Evolutionary conservation across 2,113 vertebrate species (phyloP).

Genomic region (Daphoenositta chrysoptera): DNA sequence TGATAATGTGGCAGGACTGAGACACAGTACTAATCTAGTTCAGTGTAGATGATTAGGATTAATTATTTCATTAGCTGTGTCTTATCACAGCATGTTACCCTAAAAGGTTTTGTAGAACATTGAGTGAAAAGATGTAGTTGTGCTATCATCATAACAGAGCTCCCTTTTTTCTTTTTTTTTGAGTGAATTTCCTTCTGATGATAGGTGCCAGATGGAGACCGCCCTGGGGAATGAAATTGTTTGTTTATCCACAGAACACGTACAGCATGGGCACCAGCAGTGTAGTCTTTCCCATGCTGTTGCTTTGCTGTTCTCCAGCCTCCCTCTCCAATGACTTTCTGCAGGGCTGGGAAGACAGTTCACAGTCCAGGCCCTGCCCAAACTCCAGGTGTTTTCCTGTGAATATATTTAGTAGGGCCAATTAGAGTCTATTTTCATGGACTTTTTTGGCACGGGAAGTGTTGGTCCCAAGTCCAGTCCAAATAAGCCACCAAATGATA

Average conservation of each 20-base stretch:
- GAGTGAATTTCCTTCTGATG: constrained; percentile 50
- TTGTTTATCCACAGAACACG: constrained; percentile 63
- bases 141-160: not conserved
- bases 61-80: constrained; percentile 10
- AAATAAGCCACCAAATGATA: constrained; percentile 47
- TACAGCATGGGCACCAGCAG: constrained; percentile 44
- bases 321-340: not conserved
- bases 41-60: not conserved
- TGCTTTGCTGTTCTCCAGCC: not conserved
- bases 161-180: not conserved
- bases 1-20: not conserved
- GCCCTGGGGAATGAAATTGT: constrained; percentile 61
- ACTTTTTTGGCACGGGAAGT: not conserved
- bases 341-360: not conserved
- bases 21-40: not conserved
- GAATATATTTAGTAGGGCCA: no score
- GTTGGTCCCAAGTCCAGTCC: constrained; percentile 4
- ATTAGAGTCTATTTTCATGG: not conserved
- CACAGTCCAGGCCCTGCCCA: not conserved
- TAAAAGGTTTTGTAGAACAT: not conserved
- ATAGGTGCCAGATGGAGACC: constrained; percentile 66
- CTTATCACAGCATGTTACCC: constrained; percentile 3
- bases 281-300: constrained; percentile 19
- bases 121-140: not conserved
- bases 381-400: not conserved